Conservation (phyloP, 2,113 vertebrate genomes). For the Rhinogobius similis region DNA sequence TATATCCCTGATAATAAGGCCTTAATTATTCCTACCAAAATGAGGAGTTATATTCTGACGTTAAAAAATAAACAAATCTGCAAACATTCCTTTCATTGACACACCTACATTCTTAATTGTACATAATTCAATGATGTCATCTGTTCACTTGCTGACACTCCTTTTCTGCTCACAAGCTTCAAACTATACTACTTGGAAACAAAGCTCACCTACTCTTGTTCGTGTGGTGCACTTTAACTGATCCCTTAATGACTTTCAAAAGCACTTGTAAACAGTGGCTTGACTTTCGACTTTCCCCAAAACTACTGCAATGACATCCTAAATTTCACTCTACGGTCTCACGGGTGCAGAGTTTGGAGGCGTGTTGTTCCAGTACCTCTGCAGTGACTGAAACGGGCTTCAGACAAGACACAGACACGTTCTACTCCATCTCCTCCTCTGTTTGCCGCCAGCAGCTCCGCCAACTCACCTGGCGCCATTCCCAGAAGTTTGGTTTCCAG, state of each 20-base stretch:
- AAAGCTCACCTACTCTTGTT: slow-evolving; percentile 3
- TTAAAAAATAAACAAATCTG: neutral
- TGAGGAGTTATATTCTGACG: neutral
- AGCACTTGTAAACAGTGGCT: slow-evolving; percentile 61
- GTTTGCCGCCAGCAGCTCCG: slow-evolving; percentile 51
- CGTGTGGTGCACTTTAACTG: slow-evolving; percentile 27
- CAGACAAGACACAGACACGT: slow-evolving; percentile 63
- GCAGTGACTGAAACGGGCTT: slow-evolving; percentile 52
- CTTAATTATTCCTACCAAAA: neutral
- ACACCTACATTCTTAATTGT: neutral
- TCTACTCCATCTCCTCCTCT: slow-evolving; percentile 69
- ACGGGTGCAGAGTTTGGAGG: slow-evolving; percentile 53
- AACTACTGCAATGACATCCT: slow-evolving; percentile 55
- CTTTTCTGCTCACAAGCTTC: neutral
- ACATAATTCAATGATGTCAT: neutral
- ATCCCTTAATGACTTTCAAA: slow-evolving; percentile 61
- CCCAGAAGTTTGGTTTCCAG: slow-evolving; percentile 69
- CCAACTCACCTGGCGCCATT: slow-evolving; percentile 70
- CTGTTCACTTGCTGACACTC: neutral
- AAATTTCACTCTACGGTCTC: slow-evolving; percentile 64
- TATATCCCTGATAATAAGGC: neutral
- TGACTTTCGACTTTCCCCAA: slow-evolving; percentile 67
- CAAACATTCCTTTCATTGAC: neutral
- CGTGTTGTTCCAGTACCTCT: slow-evolving; percentile 46
- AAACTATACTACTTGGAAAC: neutral